Evolutionary conservation across 2,888 invertebrate species (phyloP).

Genomic region (Rotaria sp.): DNA sequence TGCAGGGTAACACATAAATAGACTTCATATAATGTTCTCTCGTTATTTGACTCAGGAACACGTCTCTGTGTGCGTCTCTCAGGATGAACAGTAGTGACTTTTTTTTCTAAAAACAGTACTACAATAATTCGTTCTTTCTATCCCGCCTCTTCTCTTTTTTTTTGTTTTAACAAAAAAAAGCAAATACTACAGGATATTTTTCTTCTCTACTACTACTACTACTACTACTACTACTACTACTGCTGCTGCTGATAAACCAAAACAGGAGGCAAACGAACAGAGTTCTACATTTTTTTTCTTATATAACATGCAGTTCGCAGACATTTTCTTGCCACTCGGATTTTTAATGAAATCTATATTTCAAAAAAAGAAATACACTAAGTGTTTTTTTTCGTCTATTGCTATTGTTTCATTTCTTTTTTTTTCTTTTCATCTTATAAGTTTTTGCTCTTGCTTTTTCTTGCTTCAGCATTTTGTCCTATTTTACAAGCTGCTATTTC

Average conservation of each 20-base stretch:
- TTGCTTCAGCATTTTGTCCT: not conserved
- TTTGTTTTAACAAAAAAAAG: slow-evolving; percentile 2
- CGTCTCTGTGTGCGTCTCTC: not conserved
- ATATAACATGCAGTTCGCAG: not conserved
- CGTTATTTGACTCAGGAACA: not conserved
- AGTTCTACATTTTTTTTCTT: not conserved
- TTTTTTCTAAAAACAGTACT: slow-evolving; percentile 14
- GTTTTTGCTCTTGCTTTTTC: not conserved
- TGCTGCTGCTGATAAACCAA: not conserved
- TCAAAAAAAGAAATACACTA: not conserved
- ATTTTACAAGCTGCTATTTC: not conserved
- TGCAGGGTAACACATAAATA: not conserved
- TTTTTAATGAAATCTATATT: not conserved
- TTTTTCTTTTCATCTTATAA: not conserved
- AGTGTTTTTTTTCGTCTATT: not conserved
- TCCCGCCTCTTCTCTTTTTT: not conserved
- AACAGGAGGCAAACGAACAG: not conserved
- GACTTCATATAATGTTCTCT: slow-evolving; percentile 6
- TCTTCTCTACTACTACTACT: not conserved
- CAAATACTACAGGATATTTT: not conserved
- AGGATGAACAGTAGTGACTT: slow-evolving; percentile 13
- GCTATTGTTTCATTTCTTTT: not conserved
- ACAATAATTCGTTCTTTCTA: not conserved
- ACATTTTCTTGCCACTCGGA: not conserved
- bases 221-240: not conserved